A percentile compares a stretch with the other conserved stretches of the same genome.
Evolutionary conservation across 37 sponge, comb jelly and placozoan genomes (phyloP).

Genomic region (Chondrilla cf. caribensis): DNA sequence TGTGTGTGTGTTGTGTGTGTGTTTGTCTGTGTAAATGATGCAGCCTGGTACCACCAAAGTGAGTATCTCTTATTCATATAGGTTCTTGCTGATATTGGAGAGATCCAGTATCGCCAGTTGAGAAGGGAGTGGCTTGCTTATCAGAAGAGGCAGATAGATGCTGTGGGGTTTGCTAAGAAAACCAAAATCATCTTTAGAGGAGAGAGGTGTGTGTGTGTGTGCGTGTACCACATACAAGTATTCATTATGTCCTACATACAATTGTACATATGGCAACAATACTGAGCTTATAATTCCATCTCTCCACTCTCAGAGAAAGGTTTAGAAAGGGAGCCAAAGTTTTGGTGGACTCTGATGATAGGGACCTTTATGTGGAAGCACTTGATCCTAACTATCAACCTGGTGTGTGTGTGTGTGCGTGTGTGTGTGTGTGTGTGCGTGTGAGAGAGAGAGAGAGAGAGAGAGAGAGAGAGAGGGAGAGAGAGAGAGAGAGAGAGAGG

Average conservation of each 20-base stretch:
- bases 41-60: too few relatives aligned
- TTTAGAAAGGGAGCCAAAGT: constrained; percentile 65
- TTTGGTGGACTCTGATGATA: constrained; percentile 64
- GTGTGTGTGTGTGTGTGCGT: neutral
- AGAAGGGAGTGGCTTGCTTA: constrained; percentile 71
- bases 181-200: constrained; percentile 74
- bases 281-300: neutral
- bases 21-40: neutral
- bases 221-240: too few relatives aligned
- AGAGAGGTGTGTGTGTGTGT: constrained; percentile 32
- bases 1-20: constrained; percentile 19
- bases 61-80: too few relatives aligned
- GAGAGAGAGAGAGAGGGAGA: neutral
- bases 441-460: neutral
- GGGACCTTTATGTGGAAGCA: constrained; percentile 46
- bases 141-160: constrained; percentile 65
- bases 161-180: constrained; percentile 60
- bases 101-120: constrained; percentile 55
- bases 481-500: neutral
- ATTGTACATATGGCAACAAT: neutral
- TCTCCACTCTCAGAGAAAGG: constrained; percentile 17
- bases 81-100: constrained; percentile 11
- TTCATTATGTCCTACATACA: too few relatives aligned
- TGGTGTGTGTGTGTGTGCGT: neutral
- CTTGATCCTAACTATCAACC: constrained; percentile 34